A percentile compares a stretch with the other conserved stretches of the same genome.
These are phyloP conservation scores for Carcharodon carcharias DNA, from an alignment of 2,797 vertebrate genomes.

Conservation along the genomic window DNA sequence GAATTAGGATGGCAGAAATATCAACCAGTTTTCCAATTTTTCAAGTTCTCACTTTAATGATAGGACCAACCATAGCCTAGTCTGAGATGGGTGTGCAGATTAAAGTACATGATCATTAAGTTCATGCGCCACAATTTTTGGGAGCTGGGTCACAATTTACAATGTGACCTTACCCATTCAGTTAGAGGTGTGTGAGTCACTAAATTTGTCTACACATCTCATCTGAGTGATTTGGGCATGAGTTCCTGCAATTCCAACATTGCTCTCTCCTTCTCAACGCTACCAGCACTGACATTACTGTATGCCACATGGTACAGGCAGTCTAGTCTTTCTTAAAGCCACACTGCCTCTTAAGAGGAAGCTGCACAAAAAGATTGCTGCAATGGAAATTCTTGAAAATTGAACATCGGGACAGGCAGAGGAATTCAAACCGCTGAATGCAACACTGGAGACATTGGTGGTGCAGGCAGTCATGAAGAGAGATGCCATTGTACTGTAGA, in stretches of 20 bases:
- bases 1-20: neutral
- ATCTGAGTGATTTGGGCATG: neutral
- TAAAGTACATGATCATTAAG: neutral
- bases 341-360: neutral
- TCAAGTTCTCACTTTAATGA: neutral
- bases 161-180: neutral
- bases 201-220: neutral
- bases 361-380: neutral
- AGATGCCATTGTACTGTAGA: too few relatives aligned
- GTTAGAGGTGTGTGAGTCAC: neutral
- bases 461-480: too few relatives aligned
- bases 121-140: neutral
- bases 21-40: neutral
- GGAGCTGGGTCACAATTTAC: neutral
- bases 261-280: neutral
- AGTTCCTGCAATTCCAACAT: neutral
- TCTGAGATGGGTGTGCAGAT: neutral
- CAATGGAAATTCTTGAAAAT: neutral
- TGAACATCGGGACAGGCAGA: neutral
- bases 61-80: neutral
- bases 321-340: neutral
- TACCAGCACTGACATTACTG: neutral
- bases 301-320: neutral
- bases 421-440: neutral
- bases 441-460: too few relatives aligned